These are phyloP conservation scores for Mesembrinibis cayennensis DNA, from an alignment of 2,113 vertebrate species.

Conservation along the genomic window DNA sequence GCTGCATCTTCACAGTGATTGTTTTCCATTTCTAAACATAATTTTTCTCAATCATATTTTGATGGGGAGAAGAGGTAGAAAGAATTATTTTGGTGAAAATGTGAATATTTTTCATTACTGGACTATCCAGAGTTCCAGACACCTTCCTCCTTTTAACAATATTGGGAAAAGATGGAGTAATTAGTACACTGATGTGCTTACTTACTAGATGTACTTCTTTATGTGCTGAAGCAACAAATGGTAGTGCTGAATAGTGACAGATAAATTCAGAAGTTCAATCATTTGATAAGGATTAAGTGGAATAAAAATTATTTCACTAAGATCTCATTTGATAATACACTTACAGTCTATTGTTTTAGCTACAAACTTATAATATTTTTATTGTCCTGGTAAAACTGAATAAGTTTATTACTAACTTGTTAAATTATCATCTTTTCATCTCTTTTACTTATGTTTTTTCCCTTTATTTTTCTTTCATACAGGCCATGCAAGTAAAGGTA, in stretches of 20 bases:
- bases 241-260: neutral
- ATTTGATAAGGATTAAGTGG: neutral
- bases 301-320: neutral
- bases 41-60: neutral
- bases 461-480: slow-evolving; percentile 82
- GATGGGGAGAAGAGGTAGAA: neutral
- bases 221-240: neutral
- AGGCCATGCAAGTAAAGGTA: slow-evolving; percentile 91
- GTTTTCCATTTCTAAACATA: neutral
- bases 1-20: neutral
- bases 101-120: neutral
- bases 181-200: neutral
- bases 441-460: slow-evolving; percentile 72
- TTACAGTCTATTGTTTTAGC: neutral
- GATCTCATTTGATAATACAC: neutral
- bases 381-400: neutral
- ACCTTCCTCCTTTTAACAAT: neutral
- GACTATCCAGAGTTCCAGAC: neutral
- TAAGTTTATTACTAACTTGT: slow-evolving; percentile 48
- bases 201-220: neutral
- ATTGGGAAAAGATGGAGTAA: neutral
- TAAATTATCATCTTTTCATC: slow-evolving; percentile 53
- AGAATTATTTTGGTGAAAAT: neutral
- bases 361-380: neutral
- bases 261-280: neutral